These are phyloP conservation scores for Cheilosia grossa DNA, from an alignment of 2,888 invertebrate species.

Conservation along the genomic window DNA sequence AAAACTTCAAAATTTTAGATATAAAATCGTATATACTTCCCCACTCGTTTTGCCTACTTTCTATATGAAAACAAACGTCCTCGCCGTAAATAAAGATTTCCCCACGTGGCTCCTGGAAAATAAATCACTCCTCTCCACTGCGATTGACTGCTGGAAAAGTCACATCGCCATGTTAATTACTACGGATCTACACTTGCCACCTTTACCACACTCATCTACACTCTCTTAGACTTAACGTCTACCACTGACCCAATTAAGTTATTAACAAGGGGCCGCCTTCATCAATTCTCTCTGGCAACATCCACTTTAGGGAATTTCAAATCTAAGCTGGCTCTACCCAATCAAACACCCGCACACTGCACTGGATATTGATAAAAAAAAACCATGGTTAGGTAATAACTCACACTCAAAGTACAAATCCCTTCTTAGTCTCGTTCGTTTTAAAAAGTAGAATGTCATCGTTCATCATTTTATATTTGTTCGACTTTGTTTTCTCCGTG, in stretches of 20 bases:
- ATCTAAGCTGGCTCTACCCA: conserved; percentile 7
- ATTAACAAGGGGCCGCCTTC: conserved; percentile 31
- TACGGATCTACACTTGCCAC: conserved; percentile 44
- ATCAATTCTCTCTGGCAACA: conserved; percentile 42
- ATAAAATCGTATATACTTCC: too few species aligned
- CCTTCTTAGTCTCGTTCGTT: conserved; percentile 18
- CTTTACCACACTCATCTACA: neutral
- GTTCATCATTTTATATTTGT: conserved; percentile 46
- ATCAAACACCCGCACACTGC: neutral
- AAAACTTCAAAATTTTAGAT: too few species aligned
- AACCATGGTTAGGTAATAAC: conserved; percentile 40
- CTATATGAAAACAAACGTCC: too few species aligned
- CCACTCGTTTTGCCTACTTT: too few species aligned
- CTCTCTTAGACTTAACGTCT: conserved; percentile 19
- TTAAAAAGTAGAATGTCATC: conserved; percentile 38
- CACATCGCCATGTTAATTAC: conserved; percentile 40
- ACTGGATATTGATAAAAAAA: conserved; percentile 36
- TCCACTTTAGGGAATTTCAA: conserved; percentile 51
- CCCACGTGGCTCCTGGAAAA: neutral
- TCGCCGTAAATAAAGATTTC: too few species aligned
- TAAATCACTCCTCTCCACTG: neutral
- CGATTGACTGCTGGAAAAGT: conserved; percentile 1
- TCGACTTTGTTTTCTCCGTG: neutral
- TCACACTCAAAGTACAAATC: conserved; percentile 33
- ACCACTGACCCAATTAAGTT: conserved; percentile 59